Base-by-base conservation (phyloP, 1,140 invertebrate species). In the Tetragnatha versicolor region DNA sequence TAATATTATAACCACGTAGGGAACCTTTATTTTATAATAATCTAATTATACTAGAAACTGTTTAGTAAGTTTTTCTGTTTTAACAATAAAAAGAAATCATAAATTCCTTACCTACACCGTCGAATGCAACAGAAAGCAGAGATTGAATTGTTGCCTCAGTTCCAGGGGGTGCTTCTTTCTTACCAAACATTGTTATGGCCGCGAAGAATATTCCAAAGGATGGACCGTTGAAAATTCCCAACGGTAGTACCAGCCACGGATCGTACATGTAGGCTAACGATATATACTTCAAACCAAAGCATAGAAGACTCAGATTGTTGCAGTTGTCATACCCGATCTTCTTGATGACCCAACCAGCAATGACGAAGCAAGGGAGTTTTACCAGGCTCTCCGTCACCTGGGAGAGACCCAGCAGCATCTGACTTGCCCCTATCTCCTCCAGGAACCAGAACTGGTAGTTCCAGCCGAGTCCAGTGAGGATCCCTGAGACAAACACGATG, bases 131-230 rank as follows among this genome's bases (percentile, higher is more conserved):
- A 9, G 47, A 14, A 17, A 78, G 39, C 33, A 78, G 20, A n/a
- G 93, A 93, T 79, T 85, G 84, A 69, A 84, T 90, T 29, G 94
- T 96, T 2, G 93, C 92, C 85, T 94, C 92, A 0, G 92, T 93
- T 12, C 94, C 94, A 1, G 90, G 88, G 17, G 94, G 93, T 5
- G 94, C 91, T 1, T 95, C 90, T 81, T 92, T 90, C 84, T 91
- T 94, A 0, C 93, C 94, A 86, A 95, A 97, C 0, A 93, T 93
- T 9, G 94, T 91, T 91, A 96, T 94, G 12, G 93, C 83, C 0
- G 94, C 90, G 87, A 94, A 97, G 83, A 94, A 93, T 75, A 97
- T 88, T 14, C 95, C 94, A 84, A 94, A 94, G 0, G 94, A 94
- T 7, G 96, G 86, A 14, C 94, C 94, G 85, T 97, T 93, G 12